Conservation (phyloP, 2,113 vertebrate species). For the Varanus komodoensis region DNA sequence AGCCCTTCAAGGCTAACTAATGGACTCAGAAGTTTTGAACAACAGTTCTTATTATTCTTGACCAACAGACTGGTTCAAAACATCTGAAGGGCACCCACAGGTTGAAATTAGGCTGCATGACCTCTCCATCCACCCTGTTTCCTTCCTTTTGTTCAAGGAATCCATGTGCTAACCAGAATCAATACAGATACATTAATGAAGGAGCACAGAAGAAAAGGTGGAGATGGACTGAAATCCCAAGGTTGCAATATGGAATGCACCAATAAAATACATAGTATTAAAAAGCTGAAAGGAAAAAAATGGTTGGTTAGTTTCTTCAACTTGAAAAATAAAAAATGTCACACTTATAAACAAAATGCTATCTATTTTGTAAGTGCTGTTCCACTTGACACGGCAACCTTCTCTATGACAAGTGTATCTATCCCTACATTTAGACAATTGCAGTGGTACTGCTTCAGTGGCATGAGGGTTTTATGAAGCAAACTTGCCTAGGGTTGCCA, state of each 20-base stretch:
- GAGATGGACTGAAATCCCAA: background rate
- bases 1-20: background rate
- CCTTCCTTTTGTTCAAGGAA: background rate
- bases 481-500: background rate
- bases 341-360: background rate
- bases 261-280: background rate
- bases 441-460: background rate
- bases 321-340: background rate
- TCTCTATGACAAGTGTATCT: background rate
- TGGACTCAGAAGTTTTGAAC: background rate
- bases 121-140: background rate
- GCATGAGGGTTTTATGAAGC: background rate
- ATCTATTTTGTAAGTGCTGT: background rate
- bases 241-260: background rate
- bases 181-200: background rate
- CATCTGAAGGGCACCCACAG: too few relatives aligned
- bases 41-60: too few relatives aligned
- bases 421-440: background rate
- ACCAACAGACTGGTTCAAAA: too few relatives aligned
- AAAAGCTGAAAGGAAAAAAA: background rate
- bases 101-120: too few relatives aligned
- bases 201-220: background rate
- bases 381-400: background rate
- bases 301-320: background rate
- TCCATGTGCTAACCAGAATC: background rate